Evolutionary conservation across 2,113 vertebrate species (phyloP), one percentile per base, ranked within the genome.

Genomic region (Strix uralensis): DNA sequence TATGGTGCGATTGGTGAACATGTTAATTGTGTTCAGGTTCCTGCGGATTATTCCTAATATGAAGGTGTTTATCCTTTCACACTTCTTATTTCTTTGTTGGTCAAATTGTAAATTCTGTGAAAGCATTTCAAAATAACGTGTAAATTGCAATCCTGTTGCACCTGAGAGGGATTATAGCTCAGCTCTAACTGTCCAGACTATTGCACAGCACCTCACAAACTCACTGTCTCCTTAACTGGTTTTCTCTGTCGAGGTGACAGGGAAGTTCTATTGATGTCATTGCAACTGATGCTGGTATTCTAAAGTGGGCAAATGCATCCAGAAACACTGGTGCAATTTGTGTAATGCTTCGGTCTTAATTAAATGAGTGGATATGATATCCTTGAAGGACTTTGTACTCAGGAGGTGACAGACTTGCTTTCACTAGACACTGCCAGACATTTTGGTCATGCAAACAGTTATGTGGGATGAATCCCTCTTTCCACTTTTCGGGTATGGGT

Each of bases 11-110:
- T 86, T 99, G 94, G 98, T 98, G 89, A 99, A 99, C 97, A 98
- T 99, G 98, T 96, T 99, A 30, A 99, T 99, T 16, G 99, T 99
- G 36, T 98, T 99, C 97, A 98, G 99, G 42, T 99, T 99, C 97
- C 98, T 99, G 81, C 92, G 99, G 61, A 98, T 99, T 91, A 99
- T 99, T 90, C 99, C 99, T 7, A 98, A 99, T 44, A 98, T 99
- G 96, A 99, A 99, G 99, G 99, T 99, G 25, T 19, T 57, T 13
- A 55, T 40, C 10, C 18, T 18, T 58, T 52, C 9, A 3, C 8
- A 3, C 0, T n/a, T 47, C 3, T 5, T 4, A 13, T 59, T 69
- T 49, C 38, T 57, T 27, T 55, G 12, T 34, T 77, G 54, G 15
- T 63, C 72, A 36, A 27, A 20, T 16, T 16, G 3, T 32, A 9